phyloP scores from a whole-genome alignment of 2,888 invertebrate genomes.

The Geotrupes spiniger region DNA sequence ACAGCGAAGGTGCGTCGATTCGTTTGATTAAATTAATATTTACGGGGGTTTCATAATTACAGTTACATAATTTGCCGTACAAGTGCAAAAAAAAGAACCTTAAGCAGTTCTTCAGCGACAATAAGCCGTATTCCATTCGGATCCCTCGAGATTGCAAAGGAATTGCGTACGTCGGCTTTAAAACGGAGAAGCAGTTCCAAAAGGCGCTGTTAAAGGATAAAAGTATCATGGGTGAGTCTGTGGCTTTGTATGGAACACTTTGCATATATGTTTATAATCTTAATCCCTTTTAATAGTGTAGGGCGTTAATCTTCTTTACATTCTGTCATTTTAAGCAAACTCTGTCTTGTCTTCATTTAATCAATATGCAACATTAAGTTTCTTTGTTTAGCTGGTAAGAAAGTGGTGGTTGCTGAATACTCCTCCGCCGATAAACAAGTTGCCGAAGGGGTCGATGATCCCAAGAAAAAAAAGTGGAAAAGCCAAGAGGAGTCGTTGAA shows the following conservation, averaged over 20 bases:
- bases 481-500: conserved; percentile 62
- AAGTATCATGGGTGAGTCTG: conserved; percentile 72
- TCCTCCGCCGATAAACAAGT: conserved; percentile 36
- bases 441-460: conserved; percentile 28
- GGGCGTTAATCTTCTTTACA: too few species aligned
- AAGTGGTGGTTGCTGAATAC: conserved; percentile 57
- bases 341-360: too few species aligned
- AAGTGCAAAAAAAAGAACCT: conserved; percentile 80
- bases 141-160: conserved; percentile 75
- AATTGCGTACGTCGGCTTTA: conserved; percentile 89
- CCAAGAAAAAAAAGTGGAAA: conserved; percentile 56
- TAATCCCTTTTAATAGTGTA: too few species aligned
- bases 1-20: conserved; percentile 57
- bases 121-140: conserved; percentile 75
- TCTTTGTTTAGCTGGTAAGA: conserved; percentile 55
- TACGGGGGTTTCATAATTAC: conserved; percentile 23
- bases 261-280: too few species aligned
- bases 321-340: too few species aligned
- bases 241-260: too few species aligned
- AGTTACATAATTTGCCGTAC: conserved; percentile 72
- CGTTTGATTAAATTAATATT: neutral
- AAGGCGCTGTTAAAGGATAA: conserved; percentile 81
- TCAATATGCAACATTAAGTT: neutral
- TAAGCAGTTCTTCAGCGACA: conserved; percentile 79
- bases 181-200: conserved; percentile 73